A percentile compares a stretch with the other conserved stretches of the same genome.
phyloP scores from a whole-genome alignment of 1,140 invertebrate species.

The Hyphantria cunea region DNA sequence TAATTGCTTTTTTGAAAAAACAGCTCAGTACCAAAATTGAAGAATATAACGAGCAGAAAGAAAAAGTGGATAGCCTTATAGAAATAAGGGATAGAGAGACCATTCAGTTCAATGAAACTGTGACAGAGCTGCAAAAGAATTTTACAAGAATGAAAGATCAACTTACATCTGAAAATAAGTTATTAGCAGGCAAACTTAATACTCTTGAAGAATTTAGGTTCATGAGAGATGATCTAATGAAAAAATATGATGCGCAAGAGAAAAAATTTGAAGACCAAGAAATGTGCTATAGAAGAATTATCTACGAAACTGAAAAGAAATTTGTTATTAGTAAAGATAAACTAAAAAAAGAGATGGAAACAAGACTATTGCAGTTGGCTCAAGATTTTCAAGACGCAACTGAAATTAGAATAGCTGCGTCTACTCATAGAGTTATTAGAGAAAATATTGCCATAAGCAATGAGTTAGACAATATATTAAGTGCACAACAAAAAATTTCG shows the following conservation, averaged over 20 bases:
- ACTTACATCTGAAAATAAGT: conserved; percentile 92
- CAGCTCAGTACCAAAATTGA: conserved; percentile 88
- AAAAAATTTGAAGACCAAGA: conserved; percentile 88
- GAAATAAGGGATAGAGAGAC: conserved; percentile 87
- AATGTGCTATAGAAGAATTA: conserved; percentile 86
- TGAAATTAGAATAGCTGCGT: conserved; percentile 92
- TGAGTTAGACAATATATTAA: conserved; percentile 86
- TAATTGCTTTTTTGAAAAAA: conserved; percentile 91
- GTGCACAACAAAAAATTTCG: conserved; percentile 82
- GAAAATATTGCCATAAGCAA: conserved; percentile 91
- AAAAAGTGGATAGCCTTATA: conserved; percentile 87
- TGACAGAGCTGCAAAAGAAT: conserved; percentile 85
- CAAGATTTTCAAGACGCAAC: conserved; percentile 92
- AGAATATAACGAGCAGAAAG: conserved; percentile 89
- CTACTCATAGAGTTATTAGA: conserved; percentile 91
- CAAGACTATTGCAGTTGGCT: conserved; percentile 89
- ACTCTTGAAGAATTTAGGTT: conserved; percentile 93
- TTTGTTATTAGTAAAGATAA: conserved; percentile 92
- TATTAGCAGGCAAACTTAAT: conserved; percentile 92
- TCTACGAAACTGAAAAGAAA: conserved; percentile 92
- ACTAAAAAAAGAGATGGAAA: conserved; percentile 93
- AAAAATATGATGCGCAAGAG: conserved; percentile 91
- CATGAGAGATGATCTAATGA: conserved; percentile 91
- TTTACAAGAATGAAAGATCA: conserved; percentile 92
- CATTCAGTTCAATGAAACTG: conserved; percentile 82